Evolutionary conservation across 1,140 invertebrate genomes (phyloP), one percentile per base, ranked within the genome.

Genomic region (Glossosoma conforme): DNA sequence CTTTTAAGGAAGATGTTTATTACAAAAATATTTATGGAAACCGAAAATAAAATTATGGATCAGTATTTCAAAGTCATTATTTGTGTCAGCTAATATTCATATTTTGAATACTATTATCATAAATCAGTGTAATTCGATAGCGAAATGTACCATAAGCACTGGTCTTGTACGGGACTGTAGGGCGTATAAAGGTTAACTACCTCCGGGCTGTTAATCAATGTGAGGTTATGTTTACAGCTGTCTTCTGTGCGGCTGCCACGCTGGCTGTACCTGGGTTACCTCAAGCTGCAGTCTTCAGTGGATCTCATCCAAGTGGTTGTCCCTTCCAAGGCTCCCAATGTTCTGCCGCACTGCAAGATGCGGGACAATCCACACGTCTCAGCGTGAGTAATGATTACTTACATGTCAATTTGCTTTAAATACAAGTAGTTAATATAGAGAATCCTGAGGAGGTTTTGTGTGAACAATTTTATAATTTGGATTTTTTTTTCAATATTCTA

Each of bases 291-390:
- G 61, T 95, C 89, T 60, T 94, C 92, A 4, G 89, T 97, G 40
- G 94, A 98, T 68, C 80, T 91, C 2, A 89, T 98, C 24, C 84
- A 93, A 62, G 85, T 98, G n/a, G 82, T 97, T 1, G 93, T 97
- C 13, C 89, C 92, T 0, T 77, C 87, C 22, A 87, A 91, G 62
- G 84, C 86, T 1, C 95, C 95, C 8, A 97, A 96, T 69, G 87
- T 96, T 53, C 77, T 97, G 55, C 95, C 94, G 2, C 89, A 94
- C 70, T 86, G 85, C 48, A 91, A 93, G 68, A 84, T 98, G 37
- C 77, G 95, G 42, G 90, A 95, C 58, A 97, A 97, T 74, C 87
- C 93, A 2, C 93, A 97, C 66, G 90, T 98, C 0, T 95, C 93
- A 13, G 88, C 86, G 90, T 93, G 77, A 83, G 85, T 80, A 64